These are phyloP conservation scores for Lumbricus terrestris DNA, from an alignment of 2,888 invertebrate species.

Conservation along the genomic window DNA sequence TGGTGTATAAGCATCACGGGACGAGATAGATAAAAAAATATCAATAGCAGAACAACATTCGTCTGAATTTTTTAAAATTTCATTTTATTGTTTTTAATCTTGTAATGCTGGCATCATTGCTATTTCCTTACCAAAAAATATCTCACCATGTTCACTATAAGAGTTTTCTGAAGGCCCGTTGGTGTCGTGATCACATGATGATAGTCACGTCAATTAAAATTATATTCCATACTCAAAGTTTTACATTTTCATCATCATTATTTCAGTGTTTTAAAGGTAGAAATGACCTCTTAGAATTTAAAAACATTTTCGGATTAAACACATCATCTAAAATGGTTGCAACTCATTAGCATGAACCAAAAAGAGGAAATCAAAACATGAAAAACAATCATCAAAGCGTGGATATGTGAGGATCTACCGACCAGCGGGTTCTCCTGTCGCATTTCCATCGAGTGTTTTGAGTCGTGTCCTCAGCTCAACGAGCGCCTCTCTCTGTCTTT, in stretches of 20 bases:
- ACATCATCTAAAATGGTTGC: not conserved
- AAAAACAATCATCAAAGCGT: not conserved
- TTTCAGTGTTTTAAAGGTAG: not conserved
- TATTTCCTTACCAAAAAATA: not conserved
- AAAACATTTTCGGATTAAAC: not conserved
- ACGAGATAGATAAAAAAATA: no score
- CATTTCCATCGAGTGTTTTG: constrained; percentile 49
- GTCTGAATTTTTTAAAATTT: no score
- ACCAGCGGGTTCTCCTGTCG: not conserved
- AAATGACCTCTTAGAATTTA: not conserved
- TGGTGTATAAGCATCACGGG: no score
- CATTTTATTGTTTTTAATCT: not conserved
- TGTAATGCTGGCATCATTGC: not conserved
- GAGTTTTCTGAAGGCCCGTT: not conserved
- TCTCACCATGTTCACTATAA: not conserved
- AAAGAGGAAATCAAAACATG: not conserved
- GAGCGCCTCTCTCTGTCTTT: constrained; percentile 55
- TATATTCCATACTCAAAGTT: not conserved
- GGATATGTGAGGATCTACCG: not conserved
- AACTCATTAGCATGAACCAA: not conserved
- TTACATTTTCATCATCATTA: not conserved
- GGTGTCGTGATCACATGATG: not conserved
- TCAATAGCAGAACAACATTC: no score
- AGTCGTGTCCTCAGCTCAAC: constrained; percentile 54
- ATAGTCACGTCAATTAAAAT: not conserved